Base-by-base conservation (phyloP, 2,888 invertebrate species). In the Stenodera caucasica region DNA sequence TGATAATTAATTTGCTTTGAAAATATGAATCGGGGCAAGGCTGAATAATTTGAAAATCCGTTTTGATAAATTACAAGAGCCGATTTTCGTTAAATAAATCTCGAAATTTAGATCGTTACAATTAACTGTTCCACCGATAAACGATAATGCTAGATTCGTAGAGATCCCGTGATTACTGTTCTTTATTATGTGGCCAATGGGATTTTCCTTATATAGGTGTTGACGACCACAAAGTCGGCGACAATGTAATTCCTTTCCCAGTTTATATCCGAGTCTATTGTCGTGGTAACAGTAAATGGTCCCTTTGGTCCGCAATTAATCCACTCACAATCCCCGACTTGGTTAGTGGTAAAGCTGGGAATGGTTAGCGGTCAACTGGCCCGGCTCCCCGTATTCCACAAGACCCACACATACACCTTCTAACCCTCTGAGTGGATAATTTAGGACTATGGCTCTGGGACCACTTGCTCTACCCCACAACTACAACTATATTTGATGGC, bases 221-320 rank as follows among this genome's bases (percentile, higher is more conserved):
- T 74, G 77, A 77, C 75, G 75, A 72, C 73, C 72, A 70, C 67
- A 70, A 67, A 66, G 70, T 64, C 68, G 68, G 66, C 67, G 70
- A 65, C 68, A 68, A 64, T 68, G 74, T 76, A 77, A 77, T 76
- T 75, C 75, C 75, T 74, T 26, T 73, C 69, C 71, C 71, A 71
- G 73, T 75, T 75, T 75, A 75, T 76, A 74, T 74, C 75, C 71
- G 66, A 69, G 69, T 72, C 75, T 74, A 77, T 78, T 77, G 77
- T 77, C 75, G 74, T 67, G 71, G 70, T 67, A 67, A 69, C 70
- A 65, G 73, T 75, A 77, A 78, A 77, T 72, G 77, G 67, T 76
- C 77, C 77, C 77, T 69, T 67, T 72, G 76, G 78, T 70, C 76
- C 72, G 74, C 76, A 78, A 78, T 78, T 78, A 78, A 78, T 78